Conservation (phyloP, 2,797 vertebrate species). For the Hydrophis major region DNA sequence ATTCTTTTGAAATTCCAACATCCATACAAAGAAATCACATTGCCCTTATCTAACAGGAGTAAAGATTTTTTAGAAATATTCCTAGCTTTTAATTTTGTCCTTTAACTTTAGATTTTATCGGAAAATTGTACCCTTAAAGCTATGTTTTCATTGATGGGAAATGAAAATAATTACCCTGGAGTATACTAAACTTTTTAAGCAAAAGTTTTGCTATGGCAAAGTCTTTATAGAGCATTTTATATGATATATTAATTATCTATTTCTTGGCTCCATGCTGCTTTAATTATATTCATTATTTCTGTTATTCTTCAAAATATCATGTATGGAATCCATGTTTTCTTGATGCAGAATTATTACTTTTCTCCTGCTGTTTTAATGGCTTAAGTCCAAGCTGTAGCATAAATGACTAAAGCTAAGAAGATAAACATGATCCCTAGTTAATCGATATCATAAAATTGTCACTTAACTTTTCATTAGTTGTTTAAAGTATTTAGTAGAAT, state of each 20-base stretch:
- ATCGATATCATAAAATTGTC: slow-evolving; percentile 49
- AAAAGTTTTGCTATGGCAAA: slow-evolving; percentile 37
- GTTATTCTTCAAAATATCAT: slow-evolving; percentile 56
- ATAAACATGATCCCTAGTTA: slow-evolving; percentile 52
- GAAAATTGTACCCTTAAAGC: slow-evolving; percentile 20
- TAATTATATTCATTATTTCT: slow-evolving; percentile 65
- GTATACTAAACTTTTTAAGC: slow-evolving; percentile 30
- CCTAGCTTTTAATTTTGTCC: background rate
- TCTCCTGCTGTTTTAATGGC: slow-evolving; percentile 52
- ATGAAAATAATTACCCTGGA: slow-evolving; percentile 11
- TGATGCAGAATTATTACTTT: slow-evolving; percentile 54
- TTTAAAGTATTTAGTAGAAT: slow-evolving; percentile 19
- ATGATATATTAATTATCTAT: slow-evolving; percentile 63
- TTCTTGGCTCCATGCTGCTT: slow-evolving; percentile 57
- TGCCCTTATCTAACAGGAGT: background rate
- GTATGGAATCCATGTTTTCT: slow-evolving; percentile 42
- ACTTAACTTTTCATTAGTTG: slow-evolving; percentile 41
- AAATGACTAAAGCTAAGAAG: slow-evolving; percentile 60
- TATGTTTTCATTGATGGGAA: background rate
- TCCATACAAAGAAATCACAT: background rate
- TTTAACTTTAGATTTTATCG: slow-evolving; percentile 26
- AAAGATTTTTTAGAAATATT: background rate
- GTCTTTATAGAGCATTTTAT: slow-evolving; percentile 52
- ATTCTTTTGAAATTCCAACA: background rate
- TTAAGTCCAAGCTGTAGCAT: slow-evolving; percentile 52